phyloP scores from a whole-genome alignment of 2,113 vertebrate genomes.

The Callipepla californica region DNA sequence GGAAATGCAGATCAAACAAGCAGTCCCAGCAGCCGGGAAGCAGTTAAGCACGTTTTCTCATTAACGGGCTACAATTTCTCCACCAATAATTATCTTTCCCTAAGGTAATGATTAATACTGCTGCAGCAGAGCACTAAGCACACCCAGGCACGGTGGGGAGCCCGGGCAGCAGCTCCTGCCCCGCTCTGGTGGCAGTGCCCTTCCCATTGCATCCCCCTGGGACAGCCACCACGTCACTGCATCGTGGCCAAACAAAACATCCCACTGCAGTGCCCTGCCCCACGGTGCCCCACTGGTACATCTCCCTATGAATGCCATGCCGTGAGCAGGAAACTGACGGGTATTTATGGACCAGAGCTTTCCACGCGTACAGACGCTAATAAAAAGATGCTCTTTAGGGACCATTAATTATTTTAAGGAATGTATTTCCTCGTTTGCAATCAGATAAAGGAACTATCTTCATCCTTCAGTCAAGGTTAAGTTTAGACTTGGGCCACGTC shows the following conservation, averaged over 20 bases:
- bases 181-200: neutral
- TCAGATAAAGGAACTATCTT: conserved; percentile 20
- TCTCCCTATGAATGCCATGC: neutral
- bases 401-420: conserved; percentile 45
- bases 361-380: neutral
- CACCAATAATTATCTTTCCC: conserved; percentile 52
- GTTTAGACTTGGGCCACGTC: neutral
- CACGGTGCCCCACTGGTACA: neutral
- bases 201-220: neutral
- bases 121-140: neutral
- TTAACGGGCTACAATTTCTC: neutral
- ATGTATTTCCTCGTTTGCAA: conserved; percentile 32
- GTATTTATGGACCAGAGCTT: conserved; percentile 28
- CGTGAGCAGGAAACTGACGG: neutral
- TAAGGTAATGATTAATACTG: conserved; percentile 51
- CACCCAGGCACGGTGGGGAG: neutral
- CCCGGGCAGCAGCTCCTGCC: conserved; percentile 27
- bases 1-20: neutral
- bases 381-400: neutral
- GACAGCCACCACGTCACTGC: neutral
- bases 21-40: neutral
- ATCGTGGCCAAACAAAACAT: neutral
- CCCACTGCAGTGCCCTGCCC: neutral
- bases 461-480: neutral
- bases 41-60: neutral